A percentile compares a stretch with the other conserved stretches of the same genome.
phyloP scores from a whole-genome alignment of 2,888 invertebrate species.

The Xestia sexstrigata region DNA sequence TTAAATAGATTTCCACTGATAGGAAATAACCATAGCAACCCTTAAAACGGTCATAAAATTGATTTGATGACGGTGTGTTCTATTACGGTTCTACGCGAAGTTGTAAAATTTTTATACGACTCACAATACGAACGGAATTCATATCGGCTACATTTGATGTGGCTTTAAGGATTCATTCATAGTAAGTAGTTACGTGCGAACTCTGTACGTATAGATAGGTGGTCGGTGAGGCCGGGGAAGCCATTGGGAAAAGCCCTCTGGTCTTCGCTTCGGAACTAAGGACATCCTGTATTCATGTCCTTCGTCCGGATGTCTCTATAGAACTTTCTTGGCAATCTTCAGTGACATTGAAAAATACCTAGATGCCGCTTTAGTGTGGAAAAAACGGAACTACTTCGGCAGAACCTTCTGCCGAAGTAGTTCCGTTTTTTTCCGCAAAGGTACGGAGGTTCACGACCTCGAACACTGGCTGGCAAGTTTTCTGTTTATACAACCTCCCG shows the following conservation, averaged over 20 bases:
- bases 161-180: conserved; percentile 66
- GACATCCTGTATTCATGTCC: background rate
- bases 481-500: conserved; percentile 21
- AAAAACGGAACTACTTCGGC: no score
- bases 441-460: background rate
- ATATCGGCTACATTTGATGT: conserved; percentile 63
- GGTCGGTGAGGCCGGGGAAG: background rate
- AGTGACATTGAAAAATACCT: conserved; percentile 10
- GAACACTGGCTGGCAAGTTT: background rate
- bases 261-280: conserved; percentile 29
- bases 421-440: conserved; percentile 13
- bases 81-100: conserved; percentile 60
- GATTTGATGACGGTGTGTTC: conserved; percentile 63
- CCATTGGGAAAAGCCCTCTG: conserved; percentile 46
- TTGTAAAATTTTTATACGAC: conserved; percentile 68
- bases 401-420: conserved; percentile 2
- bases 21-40: conserved; percentile 62
- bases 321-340: background rate
- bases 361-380: no score
- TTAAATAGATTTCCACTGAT: conserved; percentile 49
- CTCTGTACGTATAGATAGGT: conserved; percentile 17
- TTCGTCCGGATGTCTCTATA: background rate
- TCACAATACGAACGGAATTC: conserved; percentile 67
- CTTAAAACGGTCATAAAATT: conserved; percentile 63
- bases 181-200: conserved; percentile 46